phyloP scores from a whole-genome alignment of 2,888 invertebrate genomes.

The Caenorhabditis japonica region DNA sequence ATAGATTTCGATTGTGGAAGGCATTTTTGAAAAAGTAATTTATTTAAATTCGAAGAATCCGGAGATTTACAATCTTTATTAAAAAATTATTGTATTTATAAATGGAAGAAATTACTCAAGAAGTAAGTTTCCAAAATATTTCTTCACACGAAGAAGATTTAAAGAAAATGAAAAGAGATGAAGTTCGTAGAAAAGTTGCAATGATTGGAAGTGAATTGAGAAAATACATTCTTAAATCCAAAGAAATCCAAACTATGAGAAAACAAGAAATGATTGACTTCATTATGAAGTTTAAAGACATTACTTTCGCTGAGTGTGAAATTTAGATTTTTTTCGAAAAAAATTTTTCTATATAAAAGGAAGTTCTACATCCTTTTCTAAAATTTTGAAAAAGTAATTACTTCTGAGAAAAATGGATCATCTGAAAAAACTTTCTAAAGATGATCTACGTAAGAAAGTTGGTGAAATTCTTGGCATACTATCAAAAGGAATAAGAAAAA shows the following conservation, averaged over 20 bases:
- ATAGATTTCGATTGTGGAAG: conserved; percentile 49
- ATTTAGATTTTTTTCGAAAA: conserved; percentile 27
- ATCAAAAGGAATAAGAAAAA: conserved; percentile 4
- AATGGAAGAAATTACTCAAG: conserved; percentile 46
- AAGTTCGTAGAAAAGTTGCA: conserved; percentile 46
- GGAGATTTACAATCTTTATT: conserved; percentile 14
- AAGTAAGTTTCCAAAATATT: conserved; percentile 20
- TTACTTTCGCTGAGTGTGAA: no score
- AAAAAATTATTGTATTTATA: conserved; percentile 42
- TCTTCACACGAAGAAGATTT: conserved; percentile 37
- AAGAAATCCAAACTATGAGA: conserved; percentile 45
- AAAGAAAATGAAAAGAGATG: conserved; percentile 52
- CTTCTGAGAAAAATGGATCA: conserved; percentile 34
- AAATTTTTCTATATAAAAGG: conserved; percentile 43
- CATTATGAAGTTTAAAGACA: conserved; percentile 34
- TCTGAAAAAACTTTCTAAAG: conserved; percentile 38
- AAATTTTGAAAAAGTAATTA: conserved; percentile 50
- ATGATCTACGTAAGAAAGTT: conserved; percentile 51
- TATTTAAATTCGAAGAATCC: conserved; percentile 9
- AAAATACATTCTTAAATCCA: conserved; percentile 41
- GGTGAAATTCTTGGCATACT: no score
- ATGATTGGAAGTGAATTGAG: conserved; percentile 48
- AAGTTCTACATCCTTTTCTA: conserved; percentile 18
- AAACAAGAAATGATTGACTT: conserved; percentile 56
- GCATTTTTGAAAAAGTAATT: conserved; percentile 22